Evolutionary conservation across 2,888 invertebrate species (phyloP).

Genomic region (Microctonus hyperodae): DNA sequence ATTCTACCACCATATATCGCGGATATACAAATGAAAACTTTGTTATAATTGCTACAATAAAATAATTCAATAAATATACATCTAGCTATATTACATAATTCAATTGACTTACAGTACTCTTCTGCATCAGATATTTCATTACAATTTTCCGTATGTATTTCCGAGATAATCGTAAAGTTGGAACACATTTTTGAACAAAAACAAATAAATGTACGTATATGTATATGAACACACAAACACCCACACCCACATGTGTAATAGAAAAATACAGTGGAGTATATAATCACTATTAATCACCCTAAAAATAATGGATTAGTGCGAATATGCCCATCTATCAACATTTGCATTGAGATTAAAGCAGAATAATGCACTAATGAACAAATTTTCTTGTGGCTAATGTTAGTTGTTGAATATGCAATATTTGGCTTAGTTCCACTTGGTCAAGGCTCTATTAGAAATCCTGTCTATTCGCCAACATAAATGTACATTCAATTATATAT

Average conservation of each 20-base stretch:
- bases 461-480: neutral
- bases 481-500: neutral
- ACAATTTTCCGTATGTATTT: constrained; percentile 74
- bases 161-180: constrained; percentile 70
- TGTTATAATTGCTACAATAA: constrained; percentile 73
- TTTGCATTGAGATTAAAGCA: neutral
- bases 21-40: constrained; percentile 74
- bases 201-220: neutral
- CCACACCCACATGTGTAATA: too few relatives aligned
- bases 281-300: neutral
- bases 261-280: too few relatives aligned
- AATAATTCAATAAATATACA: constrained; percentile 25
- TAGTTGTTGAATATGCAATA: neutral
- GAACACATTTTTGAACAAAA: constrained; percentile 35
- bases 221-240: neutral
- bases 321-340: neutral
- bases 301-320: too few relatives aligned
- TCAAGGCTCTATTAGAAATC: neutral
- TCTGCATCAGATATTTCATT: constrained; percentile 59
- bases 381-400: neutral
- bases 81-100: neutral
- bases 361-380: neutral
- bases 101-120: constrained; percentile 57
- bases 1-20: constrained; percentile 50
- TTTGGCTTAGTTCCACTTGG: constrained; percentile 10